phyloP scores from a whole-genome alignment of 2,797 vertebrate species.

The Pangasius djambal region DNA sequence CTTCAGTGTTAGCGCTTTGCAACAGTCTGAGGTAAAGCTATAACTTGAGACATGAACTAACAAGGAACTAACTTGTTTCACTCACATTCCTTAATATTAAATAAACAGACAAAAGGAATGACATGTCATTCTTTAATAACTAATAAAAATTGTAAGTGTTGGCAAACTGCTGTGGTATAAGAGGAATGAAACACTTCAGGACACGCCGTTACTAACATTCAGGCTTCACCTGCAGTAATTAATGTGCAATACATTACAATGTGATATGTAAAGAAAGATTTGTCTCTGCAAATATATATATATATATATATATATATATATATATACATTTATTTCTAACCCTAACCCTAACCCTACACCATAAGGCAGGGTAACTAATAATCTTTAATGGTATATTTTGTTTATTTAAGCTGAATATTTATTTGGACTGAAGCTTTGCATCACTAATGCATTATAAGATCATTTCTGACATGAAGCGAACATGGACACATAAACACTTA shows the following conservation, averaged over 20 bases:
- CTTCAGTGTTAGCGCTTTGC: background rate
- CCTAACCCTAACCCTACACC: too few species aligned
- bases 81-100: background rate
- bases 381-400: background rate
- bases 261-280: background rate
- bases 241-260: background rate
- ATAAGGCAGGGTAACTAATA: background rate
- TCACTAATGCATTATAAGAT: constrained; percentile 32
- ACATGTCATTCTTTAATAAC: background rate
- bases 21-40: background rate
- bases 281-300: background rate
- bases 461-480: constrained; percentile 70
- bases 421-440: background rate
- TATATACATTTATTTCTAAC: background rate
- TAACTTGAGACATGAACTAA: background rate
- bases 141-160: background rate
- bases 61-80: background rate
- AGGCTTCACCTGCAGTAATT: background rate
- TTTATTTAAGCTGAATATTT: background rate
- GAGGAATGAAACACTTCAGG: too few species aligned
- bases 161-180: background rate
- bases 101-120: background rate
- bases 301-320: too few species aligned
- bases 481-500: constrained; percentile 77
- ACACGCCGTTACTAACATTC: background rate